Percentiles rank a stretch among this genome's conserved stretches.
Conservation (phyloP, 2,888 invertebrate species). For the Athalia cordata region DNA sequence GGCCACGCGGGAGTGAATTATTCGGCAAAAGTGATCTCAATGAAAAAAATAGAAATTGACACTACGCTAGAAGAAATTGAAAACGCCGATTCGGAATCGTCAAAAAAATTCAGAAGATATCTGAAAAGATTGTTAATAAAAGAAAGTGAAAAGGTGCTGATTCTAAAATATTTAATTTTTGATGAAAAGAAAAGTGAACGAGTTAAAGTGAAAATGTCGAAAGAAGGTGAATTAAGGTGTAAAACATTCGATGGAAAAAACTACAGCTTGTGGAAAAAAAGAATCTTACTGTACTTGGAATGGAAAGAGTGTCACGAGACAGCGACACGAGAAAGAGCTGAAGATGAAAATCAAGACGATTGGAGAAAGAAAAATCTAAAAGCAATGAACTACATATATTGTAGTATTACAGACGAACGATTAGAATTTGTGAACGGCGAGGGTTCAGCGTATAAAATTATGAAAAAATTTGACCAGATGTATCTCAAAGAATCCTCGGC, state of each 20-base stretch:
- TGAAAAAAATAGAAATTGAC: too few species aligned
- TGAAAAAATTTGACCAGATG: slow-evolving; percentile 54
- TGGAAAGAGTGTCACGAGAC: slow-evolving; percentile 43
- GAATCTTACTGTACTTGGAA: slow-evolving; percentile 45
- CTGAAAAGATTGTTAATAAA: too few species aligned
- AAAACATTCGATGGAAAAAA: not conserved
- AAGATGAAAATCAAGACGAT: not conserved
- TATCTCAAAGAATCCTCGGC: slow-evolving; percentile 55
- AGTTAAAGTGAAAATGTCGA: not conserved
- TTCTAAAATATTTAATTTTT: not conserved
- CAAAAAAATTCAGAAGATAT: too few species aligned
- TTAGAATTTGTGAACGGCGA: slow-evolving; percentile 49
- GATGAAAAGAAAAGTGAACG: too few species aligned
- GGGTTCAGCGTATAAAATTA: slow-evolving; percentile 14
- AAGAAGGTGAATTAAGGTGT: not conserved
- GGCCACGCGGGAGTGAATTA: too few species aligned
- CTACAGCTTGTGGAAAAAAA: slow-evolving; percentile 35
- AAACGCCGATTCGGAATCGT: too few species aligned
- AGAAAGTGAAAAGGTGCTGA: not conserved
- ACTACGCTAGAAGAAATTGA: too few species aligned
- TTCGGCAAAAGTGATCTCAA: too few species aligned
- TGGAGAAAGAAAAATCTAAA: slow-evolving; percentile 4
- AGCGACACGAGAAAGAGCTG: slow-evolving; percentile 27
- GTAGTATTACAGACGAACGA: slow-evolving; percentile 50
- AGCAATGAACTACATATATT: slow-evolving; percentile 52